Evolutionary conservation across 2,113 vertebrate genomes (phyloP).

Genomic region (Chaetodon auriga): DNA sequence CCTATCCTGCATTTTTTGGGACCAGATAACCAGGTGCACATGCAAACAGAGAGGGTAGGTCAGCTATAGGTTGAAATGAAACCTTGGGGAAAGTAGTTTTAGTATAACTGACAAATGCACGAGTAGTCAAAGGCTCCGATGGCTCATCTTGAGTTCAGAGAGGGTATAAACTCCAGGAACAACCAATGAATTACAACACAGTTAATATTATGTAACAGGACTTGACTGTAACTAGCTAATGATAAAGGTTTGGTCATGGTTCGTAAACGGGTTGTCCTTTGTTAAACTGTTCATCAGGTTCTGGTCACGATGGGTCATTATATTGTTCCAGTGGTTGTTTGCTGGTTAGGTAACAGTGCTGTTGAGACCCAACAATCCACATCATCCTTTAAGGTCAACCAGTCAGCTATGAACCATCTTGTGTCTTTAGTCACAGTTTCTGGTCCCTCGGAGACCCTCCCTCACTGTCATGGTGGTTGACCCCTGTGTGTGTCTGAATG

Average conservation of each 20-base stretch:
- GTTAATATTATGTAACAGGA: not conserved
- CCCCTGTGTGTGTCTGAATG: slow-evolving; percentile 59
- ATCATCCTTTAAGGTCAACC: slow-evolving; percentile 57
- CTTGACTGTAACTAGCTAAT: slow-evolving; percentile 2
- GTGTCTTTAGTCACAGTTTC: slow-evolving; percentile 53
- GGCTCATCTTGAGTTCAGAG: not conserved
- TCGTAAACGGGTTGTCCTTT: slow-evolving; percentile 1
- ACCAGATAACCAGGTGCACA: too few relatives aligned
- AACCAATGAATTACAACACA: not conserved
- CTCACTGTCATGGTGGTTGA: slow-evolving; percentile 58
- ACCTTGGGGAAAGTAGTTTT: not conserved
- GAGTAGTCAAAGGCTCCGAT: not conserved
- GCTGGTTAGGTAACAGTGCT: slow-evolving; percentile 41
- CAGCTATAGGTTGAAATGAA: too few relatives aligned
- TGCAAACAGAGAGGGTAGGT: too few relatives aligned
- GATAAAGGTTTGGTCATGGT: not conserved
- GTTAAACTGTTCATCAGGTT: not conserved
- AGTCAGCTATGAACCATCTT: slow-evolving; percentile 51
- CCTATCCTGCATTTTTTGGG: too few relatives aligned
- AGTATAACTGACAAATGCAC: not conserved
- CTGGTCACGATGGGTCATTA: slow-evolving; percentile 1
- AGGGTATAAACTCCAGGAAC: not conserved
- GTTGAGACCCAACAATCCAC: slow-evolving; percentile 48
- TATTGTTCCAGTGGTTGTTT: slow-evolving; percentile 39
- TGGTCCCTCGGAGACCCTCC: slow-evolving; percentile 46